Conservation (phyloP, 2,888 invertebrate genomes). For the Protodeltote pygarga region DNA sequence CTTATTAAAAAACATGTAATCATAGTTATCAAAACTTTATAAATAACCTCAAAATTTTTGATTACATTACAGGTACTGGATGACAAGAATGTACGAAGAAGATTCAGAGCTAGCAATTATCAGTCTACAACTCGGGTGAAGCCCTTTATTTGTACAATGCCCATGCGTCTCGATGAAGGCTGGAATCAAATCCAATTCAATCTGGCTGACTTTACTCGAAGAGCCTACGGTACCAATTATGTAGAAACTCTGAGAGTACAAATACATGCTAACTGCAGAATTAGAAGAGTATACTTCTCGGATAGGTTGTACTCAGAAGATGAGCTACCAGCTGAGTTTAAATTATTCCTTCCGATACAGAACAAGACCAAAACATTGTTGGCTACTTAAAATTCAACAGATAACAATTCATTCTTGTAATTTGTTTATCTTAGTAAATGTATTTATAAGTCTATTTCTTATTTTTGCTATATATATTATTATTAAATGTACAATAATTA, state of each 20-base stretch:
- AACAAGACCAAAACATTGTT: conserved; percentile 89
- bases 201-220: conserved; percentile 96
- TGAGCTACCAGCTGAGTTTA: conserved; percentile 97
- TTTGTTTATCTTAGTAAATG: conserved; percentile 64
- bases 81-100: conserved; percentile 96
- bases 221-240: conserved; percentile 98
- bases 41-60: conserved; percentile 56
- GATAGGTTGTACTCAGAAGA: conserved; percentile 97
- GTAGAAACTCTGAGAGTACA: conserved; percentile 96
- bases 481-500: conserved; percentile 53
- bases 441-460: conserved; percentile 72
- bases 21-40: conserved; percentile 24
- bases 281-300: conserved; percentile 96
- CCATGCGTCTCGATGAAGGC: conserved; percentile 96
- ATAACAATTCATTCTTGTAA: conserved; percentile 37
- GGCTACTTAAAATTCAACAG: conserved; percentile 71
- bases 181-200: conserved; percentile 99
- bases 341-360: conserved; percentile 97
- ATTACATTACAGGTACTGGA: conserved; percentile 92
- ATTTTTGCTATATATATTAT: conserved; percentile 54
- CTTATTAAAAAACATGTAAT: neutral
- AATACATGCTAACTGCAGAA: conserved; percentile 98
- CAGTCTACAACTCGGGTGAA: conserved; percentile 97
- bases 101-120: conserved; percentile 97
- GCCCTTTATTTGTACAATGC: conserved; percentile 99